Evolutionary conservation across 2,113 vertebrate genomes (phyloP), one percentile per base, ranked within the genome.

Genomic region (Callithrix jacchus): DNA sequence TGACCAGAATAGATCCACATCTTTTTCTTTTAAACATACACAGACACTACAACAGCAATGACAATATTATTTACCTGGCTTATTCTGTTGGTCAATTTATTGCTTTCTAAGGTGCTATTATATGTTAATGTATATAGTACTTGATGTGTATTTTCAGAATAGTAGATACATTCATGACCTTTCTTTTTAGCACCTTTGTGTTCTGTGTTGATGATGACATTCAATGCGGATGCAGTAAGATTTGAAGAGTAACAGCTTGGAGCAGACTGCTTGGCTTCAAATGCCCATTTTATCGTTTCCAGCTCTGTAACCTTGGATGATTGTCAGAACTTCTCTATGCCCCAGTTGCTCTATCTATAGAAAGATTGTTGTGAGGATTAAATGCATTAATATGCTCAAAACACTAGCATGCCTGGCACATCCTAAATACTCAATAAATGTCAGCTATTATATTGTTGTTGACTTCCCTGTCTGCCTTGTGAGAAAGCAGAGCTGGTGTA

Each of bases 91-190:
- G 54, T 35, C 3, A 30, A 45, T 82, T 84, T 54, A 56, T 47
- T 16, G 27, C 93, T 82, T 40, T 58, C 45, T 71, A 61, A 81
- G 52, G 14, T 42, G 77, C 1, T 35, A 9, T 30, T 27, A 0
- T 64, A 94, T 93, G 18, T 90, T 77, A 87, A 1, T 47, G 52
- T 76, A 25, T 93, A 68, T 82, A 74, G 11, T 47, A 68, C 20
- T 71, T 87, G 21, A 3, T 79, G 45, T 77, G 25, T 88, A n/a
- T 85, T 95, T 95, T 77, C 77, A 90, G 74, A 93, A 93, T 85
- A 61, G 17, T 18, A 68, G n/a, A 52, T 82, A n/a, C 89, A 79
- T 61, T 94, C 52, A 77, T 64, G 40, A 32, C 11, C 40, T 54
- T 70, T 45, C 37, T 96, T 92, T 84, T 85, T 30, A 82, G n/a